Percentiles rank a stretch among this genome's conserved stretches.
Conservation (phyloP, 2,797 vertebrate genomes). For the Carduelis carduelis region DNA sequence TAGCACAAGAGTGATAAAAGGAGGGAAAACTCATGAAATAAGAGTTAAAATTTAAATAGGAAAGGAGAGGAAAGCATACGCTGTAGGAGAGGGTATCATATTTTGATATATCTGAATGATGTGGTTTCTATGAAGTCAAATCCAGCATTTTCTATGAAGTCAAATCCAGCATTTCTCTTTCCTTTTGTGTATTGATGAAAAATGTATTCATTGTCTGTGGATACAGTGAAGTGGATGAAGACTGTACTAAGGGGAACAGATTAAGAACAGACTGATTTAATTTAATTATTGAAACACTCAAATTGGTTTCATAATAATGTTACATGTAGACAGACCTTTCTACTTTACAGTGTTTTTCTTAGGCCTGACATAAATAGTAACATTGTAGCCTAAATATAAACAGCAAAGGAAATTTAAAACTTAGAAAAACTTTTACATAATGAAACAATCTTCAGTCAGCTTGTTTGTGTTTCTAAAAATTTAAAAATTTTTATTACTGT, state of each 20-base stretch:
- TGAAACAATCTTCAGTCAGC: neutral
- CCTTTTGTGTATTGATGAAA: neutral
- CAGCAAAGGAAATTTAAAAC: neutral
- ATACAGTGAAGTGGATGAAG: neutral
- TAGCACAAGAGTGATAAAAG: neutral
- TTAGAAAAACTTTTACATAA: neutral
- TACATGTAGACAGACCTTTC: neutral
- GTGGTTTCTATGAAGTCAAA: neutral
- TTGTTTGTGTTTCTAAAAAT: neutral
- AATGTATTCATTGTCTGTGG: neutral
- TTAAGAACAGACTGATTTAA: neutral
- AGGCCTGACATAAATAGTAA: neutral
- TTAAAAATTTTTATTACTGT: neutral
- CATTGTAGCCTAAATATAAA: neutral
- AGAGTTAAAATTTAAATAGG: neutral
- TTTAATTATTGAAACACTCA: neutral
- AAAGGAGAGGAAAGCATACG: neutral
- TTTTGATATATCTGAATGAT: neutral
- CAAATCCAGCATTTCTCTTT: neutral
- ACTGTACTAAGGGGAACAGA: neutral
- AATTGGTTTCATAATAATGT: neutral
- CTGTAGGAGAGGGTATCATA: neutral
- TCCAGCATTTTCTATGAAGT: neutral
- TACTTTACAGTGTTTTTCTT: neutral
- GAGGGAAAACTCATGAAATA: neutral